phyloP scores from a whole-genome alignment of 1,140 invertebrate species.

The Trichoplusia ni region DNA sequence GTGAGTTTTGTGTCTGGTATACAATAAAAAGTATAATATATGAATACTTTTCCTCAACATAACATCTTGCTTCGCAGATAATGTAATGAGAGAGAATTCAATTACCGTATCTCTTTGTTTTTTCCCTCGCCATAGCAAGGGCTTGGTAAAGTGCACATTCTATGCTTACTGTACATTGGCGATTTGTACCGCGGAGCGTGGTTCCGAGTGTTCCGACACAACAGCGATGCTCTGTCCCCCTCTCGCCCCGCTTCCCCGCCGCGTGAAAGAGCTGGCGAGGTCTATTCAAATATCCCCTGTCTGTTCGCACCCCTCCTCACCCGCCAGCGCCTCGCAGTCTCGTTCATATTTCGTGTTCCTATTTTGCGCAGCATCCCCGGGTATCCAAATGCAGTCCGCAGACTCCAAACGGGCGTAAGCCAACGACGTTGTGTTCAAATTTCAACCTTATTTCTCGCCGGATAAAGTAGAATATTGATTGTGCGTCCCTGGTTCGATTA shows the following conservation, averaged over 20 bases:
- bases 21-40: too few species aligned
- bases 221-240: constrained; percentile 37
- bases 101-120: constrained; percentile 73
- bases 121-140: constrained; percentile 52
- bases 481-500: not conserved
- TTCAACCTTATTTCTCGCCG: constrained; percentile 34
- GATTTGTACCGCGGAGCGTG: constrained; percentile 70
- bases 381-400: constrained; percentile 69
- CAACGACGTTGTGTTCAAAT: constrained; percentile 3
- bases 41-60: constrained; percentile 52
- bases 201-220: constrained; percentile 64
- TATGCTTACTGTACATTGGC: constrained; percentile 70
- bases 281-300: constrained; percentile 80
- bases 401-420: constrained; percentile 64
- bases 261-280: constrained; percentile 66
- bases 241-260: constrained; percentile 36
- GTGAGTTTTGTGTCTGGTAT: constrained; percentile 30
- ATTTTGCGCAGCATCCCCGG: constrained; percentile 82
- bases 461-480: constrained; percentile 40
- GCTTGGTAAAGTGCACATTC: constrained; percentile 72
- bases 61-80: constrained; percentile 73
- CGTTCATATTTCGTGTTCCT: constrained; percentile 80
- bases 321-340: constrained; percentile 80
- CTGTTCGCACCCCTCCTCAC: constrained; percentile 73
- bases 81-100: constrained; percentile 78